phyloP scores from a whole-genome alignment of 2,113 vertebrate genomes.

The Clupea harengus region DNA sequence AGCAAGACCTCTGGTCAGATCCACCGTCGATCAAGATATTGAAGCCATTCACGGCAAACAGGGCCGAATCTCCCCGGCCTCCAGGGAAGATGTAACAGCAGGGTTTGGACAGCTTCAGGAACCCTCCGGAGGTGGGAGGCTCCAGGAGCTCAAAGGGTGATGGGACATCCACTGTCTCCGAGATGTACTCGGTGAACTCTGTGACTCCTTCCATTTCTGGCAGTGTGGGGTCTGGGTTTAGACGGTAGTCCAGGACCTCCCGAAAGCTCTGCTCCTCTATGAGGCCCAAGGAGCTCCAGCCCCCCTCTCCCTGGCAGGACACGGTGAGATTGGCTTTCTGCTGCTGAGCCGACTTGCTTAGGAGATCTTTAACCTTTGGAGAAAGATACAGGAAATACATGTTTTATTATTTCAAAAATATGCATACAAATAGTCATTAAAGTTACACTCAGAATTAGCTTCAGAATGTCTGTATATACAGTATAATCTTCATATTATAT shows the following conservation, averaged over 20 bases:
- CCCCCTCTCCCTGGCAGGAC: conserved; percentile 86
- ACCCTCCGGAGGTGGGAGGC: conserved; percentile 95
- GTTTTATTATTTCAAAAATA: neutral
- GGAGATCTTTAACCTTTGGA: conserved; percentile 79
- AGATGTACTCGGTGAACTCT: conserved; percentile 92
- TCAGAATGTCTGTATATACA: neutral
- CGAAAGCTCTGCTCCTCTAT: conserved; percentile 76
- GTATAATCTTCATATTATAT: neutral
- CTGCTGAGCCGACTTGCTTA: conserved; percentile 75
- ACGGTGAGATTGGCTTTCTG: conserved; percentile 83
- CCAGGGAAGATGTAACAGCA: conserved; percentile 99
- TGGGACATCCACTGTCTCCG: conserved; percentile 90
- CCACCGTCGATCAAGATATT: conserved; percentile 96
- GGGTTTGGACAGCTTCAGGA: conserved; percentile 95
- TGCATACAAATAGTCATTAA: no score
- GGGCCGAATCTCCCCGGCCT: conserved; percentile 92
- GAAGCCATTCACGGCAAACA: conserved; percentile 97
- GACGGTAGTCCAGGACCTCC: conserved; percentile 77
- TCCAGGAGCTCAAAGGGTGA: conserved; percentile 96
- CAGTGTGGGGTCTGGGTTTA: conserved; percentile 84
- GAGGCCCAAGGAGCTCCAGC: conserved; percentile 86
- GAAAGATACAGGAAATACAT: conserved; percentile 28
- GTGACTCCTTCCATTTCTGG: conserved; percentile 91
- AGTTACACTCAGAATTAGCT: neutral
- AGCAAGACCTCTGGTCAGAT: conserved; percentile 92